phyloP scores from a whole-genome alignment of 2,888 invertebrate species.

The Tuta absoluta region DNA sequence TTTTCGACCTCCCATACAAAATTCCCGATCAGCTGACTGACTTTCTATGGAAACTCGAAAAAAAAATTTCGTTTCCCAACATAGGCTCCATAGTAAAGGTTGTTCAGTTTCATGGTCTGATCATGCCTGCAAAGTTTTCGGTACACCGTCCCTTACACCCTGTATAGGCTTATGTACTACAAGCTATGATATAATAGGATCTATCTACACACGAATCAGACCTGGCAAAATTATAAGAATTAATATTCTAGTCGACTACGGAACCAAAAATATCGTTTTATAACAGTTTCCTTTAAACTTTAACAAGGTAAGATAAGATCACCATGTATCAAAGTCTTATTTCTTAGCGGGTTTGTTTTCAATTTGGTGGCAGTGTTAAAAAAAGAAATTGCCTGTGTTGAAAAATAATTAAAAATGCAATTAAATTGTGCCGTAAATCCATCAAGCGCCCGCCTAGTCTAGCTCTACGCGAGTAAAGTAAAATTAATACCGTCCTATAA shows the following conservation, averaged over 20 bases:
- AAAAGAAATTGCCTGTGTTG: slow-evolving; percentile 48
- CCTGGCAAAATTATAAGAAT: too few relatives aligned
- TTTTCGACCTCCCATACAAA: too few relatives aligned
- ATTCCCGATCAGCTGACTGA: too few relatives aligned
- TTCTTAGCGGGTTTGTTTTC: slow-evolving; percentile 57
- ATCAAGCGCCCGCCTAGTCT: slow-evolving; percentile 62
- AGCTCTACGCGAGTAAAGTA: slow-evolving; percentile 59
- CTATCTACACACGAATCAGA: too few relatives aligned
- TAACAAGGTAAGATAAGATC: slow-evolving; percentile 53
- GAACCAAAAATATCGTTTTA: background rate
- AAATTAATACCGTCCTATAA: slow-evolving; percentile 59
- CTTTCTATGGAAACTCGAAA: too few relatives aligned
- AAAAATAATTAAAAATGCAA: slow-evolving; percentile 79
- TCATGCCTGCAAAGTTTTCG: too few relatives aligned
- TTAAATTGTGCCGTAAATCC: slow-evolving; percentile 76
- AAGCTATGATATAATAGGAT: too few relatives aligned
- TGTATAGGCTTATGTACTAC: too few relatives aligned
- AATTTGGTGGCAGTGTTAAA: slow-evolving; percentile 62
- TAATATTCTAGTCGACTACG: background rate
- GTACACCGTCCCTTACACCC: too few relatives aligned
- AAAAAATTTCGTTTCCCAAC: too few relatives aligned
- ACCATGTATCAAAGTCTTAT: slow-evolving; percentile 34
- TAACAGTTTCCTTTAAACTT: background rate
- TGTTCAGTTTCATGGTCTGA: too few relatives aligned
- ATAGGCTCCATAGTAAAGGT: too few relatives aligned